Percentiles rank a stretch among this genome's conserved stretches.
Evolutionary conservation across 2,888 invertebrate species (phyloP).

Genomic region (Phaonia tiefii): DNA sequence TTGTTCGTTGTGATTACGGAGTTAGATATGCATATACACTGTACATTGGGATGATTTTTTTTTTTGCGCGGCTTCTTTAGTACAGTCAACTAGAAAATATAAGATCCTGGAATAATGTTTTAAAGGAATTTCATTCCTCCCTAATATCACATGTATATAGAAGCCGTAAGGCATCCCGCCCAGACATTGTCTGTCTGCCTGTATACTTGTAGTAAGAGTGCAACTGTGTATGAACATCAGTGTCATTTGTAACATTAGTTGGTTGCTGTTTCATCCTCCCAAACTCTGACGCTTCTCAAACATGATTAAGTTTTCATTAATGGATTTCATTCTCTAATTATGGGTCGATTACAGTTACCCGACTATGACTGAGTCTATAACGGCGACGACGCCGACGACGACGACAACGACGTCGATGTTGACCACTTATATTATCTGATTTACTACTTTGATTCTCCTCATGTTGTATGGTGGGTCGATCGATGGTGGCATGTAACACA

Average conservation of each 20-base stretch:
- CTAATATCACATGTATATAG: neutral
- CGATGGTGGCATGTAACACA: constrained; percentile 21
- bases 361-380: neutral
- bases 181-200: neutral
- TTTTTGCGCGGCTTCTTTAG: no score
- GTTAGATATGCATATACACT: no score
- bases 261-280: no score
- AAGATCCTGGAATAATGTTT: no score
- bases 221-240: neutral
- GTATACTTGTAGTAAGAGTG: neutral
- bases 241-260: no score
- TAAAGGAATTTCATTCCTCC: no score
- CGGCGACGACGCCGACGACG: neutral
- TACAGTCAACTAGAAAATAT: no score
- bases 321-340: constrained; percentile 59
- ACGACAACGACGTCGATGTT: neutral
- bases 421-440: neutral
- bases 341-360: constrained; percentile 46
- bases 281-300: no score
- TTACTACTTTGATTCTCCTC: constrained; percentile 3
- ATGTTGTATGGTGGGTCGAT: neutral
- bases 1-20: no score
- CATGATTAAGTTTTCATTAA: constrained; percentile 54
- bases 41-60: no score
- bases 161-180: constrained; percentile 52